Evolutionary conservation across 2,888 invertebrate species (phyloP).

Genomic region (Leucophenga maculata): DNA sequence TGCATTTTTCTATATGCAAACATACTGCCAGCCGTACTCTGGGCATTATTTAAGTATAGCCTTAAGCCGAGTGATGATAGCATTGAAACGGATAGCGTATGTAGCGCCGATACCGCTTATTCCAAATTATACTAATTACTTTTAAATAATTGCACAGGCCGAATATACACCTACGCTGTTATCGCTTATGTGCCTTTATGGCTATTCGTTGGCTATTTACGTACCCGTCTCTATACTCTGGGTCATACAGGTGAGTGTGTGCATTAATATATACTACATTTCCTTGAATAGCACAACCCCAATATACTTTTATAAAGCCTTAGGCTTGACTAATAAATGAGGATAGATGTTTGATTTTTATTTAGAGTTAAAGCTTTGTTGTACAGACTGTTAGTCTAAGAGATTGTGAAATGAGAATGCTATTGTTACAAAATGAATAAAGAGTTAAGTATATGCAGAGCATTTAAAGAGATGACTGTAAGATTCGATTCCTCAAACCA

Average conservation of each 20-base stretch:
- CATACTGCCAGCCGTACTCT: constrained; percentile 86
- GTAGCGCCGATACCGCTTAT: constrained; percentile 31
- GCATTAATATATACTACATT: too few relatives aligned
- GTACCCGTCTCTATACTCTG: constrained; percentile 94
- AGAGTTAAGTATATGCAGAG: too few relatives aligned
- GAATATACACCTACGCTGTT: constrained; percentile 79
- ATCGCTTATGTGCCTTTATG: constrained; percentile 94
- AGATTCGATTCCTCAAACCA: too few relatives aligned
- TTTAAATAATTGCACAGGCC: constrained; percentile 68
- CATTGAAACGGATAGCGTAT: constrained; percentile 79
- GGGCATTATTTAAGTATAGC: constrained; percentile 90
- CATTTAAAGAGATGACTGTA: too few relatives aligned
- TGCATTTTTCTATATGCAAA: constrained; percentile 91
- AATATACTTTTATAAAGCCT: too few relatives aligned
- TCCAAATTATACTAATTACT: neutral
- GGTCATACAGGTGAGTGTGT: constrained; percentile 82
- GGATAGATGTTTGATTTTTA: too few relatives aligned
- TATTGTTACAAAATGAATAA: too few relatives aligned
- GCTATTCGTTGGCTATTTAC: constrained; percentile 94
- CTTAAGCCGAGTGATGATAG: constrained; percentile 74
- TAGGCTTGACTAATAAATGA: too few relatives aligned
- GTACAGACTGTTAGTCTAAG: too few relatives aligned
- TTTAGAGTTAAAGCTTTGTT: too few relatives aligned
- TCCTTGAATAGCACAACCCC: too few relatives aligned
- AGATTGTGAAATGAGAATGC: too few relatives aligned